Evolutionary conservation across 2,797 vertebrate genomes (phyloP), one percentile per base, ranked within the genome.

Genomic region (Karalla daura): DNA sequence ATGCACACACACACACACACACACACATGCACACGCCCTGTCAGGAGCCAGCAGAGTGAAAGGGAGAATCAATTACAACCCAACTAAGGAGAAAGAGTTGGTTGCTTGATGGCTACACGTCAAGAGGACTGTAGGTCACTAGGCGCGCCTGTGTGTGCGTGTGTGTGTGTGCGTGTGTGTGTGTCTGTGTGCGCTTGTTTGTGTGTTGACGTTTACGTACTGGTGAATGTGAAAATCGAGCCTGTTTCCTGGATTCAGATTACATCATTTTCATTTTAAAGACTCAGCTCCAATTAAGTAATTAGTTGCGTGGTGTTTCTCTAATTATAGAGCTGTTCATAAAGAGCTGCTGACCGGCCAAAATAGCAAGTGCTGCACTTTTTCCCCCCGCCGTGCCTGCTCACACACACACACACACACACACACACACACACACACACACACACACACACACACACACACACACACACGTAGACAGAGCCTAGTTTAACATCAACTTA

Each of bases 191-290:
- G 0, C 17, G 72, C 30, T 24, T 50, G 61, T 76, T 41, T 76
- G 73, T 67, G 76, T 77, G 61, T 72, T 35, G 40, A 62, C 60
- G 41, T 68, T 70, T 68, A 68, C 32, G 69, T 68, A 37, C 79
- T 77, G 56, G 74, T 66, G 54, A 68, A 68, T 64, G 76, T 78
- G 84, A 75, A 79, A 69, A 77, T 74, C 76, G 74, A 74, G 73
- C 58, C 53, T 7, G 30, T 86, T 91, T 90, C 87, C 91, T 86
- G 90, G 89, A 92, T 86, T 84, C 81, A 41, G 84, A 91, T 93
- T 79, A 93, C 92, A 92, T 93, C 91, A 93, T 89, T 92, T 91
- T 91, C 81, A 90, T 85, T 93, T 92, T 92, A 91, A 92, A 90
- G 92, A 76, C 88, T 81, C 70, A 83, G 74, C 89, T 90, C 88